Conservation (phyloP, 2,113 vertebrate species). For the Seriola aureovittata region DNA sequence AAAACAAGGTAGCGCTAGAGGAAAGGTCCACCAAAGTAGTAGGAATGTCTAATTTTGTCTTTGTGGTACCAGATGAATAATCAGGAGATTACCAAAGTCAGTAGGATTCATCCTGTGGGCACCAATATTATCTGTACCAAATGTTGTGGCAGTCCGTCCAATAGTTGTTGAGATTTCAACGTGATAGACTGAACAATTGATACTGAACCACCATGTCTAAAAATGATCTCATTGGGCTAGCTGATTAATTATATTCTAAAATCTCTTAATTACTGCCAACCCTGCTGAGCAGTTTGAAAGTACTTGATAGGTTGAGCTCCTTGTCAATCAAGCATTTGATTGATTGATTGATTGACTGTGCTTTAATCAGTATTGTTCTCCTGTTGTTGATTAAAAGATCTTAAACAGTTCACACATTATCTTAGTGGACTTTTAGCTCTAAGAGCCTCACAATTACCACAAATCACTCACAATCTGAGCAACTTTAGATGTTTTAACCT, state of each 20-base stretch:
- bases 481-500: neutral
- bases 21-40: too few species aligned
- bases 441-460: neutral
- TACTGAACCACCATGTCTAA: neutral
- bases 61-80: neutral
- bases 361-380: constrained; percentile 39
- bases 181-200: too few species aligned
- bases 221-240: neutral
- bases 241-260: neutral
- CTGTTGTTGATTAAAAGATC: constrained; percentile 17
- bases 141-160: neutral
- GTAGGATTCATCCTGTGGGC: neutral
- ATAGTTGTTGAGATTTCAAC: neutral
- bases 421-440: constrained; percentile 9
- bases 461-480: constrained; percentile 8
- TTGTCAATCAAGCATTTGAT: neutral
- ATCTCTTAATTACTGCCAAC: neutral
- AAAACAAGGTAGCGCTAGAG: too few species aligned
- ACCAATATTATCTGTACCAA: neutral
- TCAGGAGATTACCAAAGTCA: neutral
- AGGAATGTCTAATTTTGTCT: too few species aligned
- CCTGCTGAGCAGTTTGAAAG: neutral
- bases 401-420: constrained; percentile 46
- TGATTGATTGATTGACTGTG: constrained; percentile 21
- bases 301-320: neutral